Percentiles rank a stretch among this genome's conserved stretches.
Evolutionary conservation across 2,113 vertebrate species (phyloP).

Genomic region (Arvicanthis niloticus): DNA sequence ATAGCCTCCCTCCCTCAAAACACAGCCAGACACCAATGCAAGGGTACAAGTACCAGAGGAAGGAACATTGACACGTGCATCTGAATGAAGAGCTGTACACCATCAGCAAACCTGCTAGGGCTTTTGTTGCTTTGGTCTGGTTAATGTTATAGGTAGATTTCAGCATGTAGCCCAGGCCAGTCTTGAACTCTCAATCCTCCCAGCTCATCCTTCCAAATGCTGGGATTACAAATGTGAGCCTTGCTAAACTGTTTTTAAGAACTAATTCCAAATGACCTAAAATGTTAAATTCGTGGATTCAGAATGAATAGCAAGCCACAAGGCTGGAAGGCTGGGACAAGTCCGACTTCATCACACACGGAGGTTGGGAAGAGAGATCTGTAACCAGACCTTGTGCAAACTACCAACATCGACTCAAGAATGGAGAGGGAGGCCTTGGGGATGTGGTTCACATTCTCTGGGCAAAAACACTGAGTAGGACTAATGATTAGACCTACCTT

Average conservation of each 20-base stretch:
- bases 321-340: background rate
- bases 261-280: too few species aligned
- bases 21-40: fast-evolving
- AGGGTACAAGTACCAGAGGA: fast-evolving
- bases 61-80: fast-evolving
- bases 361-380: background rate
- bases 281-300: background rate
- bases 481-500: fast-evolving
- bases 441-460: too few species aligned
- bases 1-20: background rate
- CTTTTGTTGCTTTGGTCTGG: background rate
- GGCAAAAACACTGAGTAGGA: fast-evolving
- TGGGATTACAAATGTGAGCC: background rate
- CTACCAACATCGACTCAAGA: background rate
- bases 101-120: fast-evolving
- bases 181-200: background rate
- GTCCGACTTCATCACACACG: background rate
- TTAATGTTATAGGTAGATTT: background rate
- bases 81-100: background rate
- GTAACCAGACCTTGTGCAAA: background rate
- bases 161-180: background rate
- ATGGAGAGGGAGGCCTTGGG: fast-evolving
- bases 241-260: background rate
- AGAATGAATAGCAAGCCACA: fast-evolving
- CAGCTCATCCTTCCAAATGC: background rate